Evolutionary conservation across 2,113 vertebrate species (phyloP).

Genomic region (Etia nguti): DNA sequence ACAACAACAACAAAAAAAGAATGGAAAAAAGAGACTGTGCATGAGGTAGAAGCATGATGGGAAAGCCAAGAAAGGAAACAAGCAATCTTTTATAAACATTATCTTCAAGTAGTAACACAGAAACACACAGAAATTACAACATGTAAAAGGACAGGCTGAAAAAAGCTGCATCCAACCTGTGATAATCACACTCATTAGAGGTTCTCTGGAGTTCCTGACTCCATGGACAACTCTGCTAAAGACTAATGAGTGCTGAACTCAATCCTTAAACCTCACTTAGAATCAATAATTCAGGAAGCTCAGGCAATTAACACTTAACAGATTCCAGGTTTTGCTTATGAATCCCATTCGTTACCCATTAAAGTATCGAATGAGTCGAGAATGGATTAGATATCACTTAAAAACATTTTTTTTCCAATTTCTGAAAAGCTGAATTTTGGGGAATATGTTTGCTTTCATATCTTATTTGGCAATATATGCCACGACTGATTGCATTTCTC

Average conservation of each 20-base stretch:
- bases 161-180: not conserved
- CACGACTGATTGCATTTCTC: not conserved
- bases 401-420: not conserved
- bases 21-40: not conserved
- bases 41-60: not conserved
- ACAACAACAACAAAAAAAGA: not conserved
- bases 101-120: not conserved
- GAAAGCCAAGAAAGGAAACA: not conserved
- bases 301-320: slow-evolving; percentile 42
- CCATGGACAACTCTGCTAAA: slow-evolving; percentile 27
- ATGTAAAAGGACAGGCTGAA: not conserved
- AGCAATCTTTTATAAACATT: slow-evolving; percentile 9
- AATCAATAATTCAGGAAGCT: slow-evolving; percentile 64
- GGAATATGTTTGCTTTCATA: not conserved
- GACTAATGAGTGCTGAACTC: slow-evolving; percentile 60
- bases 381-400: not conserved
- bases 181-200: slow-evolving; percentile 56
- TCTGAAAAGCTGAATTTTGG: not conserved
- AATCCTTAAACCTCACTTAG: slow-evolving; percentile 53
- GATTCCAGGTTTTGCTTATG: slow-evolving; percentile 31
- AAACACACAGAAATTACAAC: slow-evolving; percentile 3
- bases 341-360: slow-evolving; percentile 3
- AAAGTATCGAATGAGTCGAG: not conserved
- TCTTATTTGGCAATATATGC: not conserved
- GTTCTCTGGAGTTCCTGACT: slow-evolving; percentile 40